Evolutionary conservation across 1,140 invertebrate genomes (phyloP).

Genomic region (Caerostris extrusa): DNA sequence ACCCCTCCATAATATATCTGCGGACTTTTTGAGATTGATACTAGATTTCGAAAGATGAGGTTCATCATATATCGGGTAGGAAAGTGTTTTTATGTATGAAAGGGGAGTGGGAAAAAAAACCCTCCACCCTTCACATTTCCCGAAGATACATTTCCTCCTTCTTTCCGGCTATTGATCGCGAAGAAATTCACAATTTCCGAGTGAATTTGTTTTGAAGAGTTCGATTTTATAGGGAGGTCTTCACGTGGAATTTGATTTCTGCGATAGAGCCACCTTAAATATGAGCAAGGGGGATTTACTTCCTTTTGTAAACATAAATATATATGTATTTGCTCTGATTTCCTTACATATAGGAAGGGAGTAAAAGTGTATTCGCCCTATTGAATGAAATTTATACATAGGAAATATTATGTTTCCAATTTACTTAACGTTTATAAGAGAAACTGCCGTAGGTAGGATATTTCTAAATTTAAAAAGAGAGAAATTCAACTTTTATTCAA

Average conservation of each 20-base stretch:
- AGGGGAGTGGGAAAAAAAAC: background rate
- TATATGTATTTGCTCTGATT: background rate
- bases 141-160: background rate
- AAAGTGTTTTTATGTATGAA: slow-evolving; percentile 28
- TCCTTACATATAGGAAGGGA: background rate
- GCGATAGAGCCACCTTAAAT: background rate
- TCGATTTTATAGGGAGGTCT: slow-evolving; percentile 28
- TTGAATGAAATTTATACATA: background rate
- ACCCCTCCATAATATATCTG: background rate
- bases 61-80: slow-evolving; percentile 23
- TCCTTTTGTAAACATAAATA: background rate
- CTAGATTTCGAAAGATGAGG: slow-evolving; percentile 22
- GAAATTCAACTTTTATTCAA: too few species aligned
- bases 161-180: slow-evolving; percentile 17
- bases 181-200: slow-evolving; percentile 52
- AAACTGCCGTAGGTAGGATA: too few species aligned
- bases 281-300: background rate
- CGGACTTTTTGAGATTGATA: slow-evolving; percentile 20
- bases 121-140: background rate
- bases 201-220: slow-evolving; percentile 29
- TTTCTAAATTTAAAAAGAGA: too few species aligned
- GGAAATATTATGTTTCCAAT: background rate
- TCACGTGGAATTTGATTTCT: background rate
- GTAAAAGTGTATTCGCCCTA: background rate
- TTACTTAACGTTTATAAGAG: too few species aligned